Evolutionary conservation across 2,113 vertebrate species (phyloP).

Genomic region (Garra rufa): DNA sequence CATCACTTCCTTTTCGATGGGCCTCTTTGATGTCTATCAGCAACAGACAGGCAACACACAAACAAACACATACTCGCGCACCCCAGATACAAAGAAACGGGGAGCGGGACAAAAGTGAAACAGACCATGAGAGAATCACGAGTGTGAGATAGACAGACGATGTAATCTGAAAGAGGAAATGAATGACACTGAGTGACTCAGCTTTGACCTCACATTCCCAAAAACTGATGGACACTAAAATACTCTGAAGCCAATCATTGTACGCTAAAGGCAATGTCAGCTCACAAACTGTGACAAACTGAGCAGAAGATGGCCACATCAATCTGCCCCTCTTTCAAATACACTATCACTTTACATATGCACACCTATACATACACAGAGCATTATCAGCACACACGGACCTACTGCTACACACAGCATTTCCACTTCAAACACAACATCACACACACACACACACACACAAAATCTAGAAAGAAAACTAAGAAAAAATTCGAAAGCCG

Average conservation of each 20-base stretch:
- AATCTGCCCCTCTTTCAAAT: background rate
- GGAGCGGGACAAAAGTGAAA: background rate
- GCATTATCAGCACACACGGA: conserved; percentile 3
- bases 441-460: background rate
- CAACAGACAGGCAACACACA: background rate
- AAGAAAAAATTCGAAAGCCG: background rate
- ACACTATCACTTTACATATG: background rate
- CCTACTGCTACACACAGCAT: conserved; percentile 1
- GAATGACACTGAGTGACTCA: background rate
- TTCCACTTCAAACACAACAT: conserved; percentile 37
- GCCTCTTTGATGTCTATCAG: conserved; percentile 7
- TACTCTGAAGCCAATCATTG: conserved; percentile 17
- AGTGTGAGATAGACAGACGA: background rate
- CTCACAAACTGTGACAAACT: background rate
- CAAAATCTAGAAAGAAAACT: background rate
- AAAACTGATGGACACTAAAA: conserved; percentile 8
- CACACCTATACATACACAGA: conserved; percentile 8
- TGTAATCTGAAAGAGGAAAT: conserved; percentile 19
- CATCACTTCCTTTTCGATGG: conserved; percentile 48
- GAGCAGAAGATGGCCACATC: background rate
- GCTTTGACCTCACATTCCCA: conserved; percentile 18
- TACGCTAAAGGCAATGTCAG: background rate
- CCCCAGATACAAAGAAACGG: background rate
- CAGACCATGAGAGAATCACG: background rate
- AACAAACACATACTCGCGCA: background rate